Conservation (phyloP, 2,113 vertebrate genomes). For the Pygoscelis antarcticus region DNA sequence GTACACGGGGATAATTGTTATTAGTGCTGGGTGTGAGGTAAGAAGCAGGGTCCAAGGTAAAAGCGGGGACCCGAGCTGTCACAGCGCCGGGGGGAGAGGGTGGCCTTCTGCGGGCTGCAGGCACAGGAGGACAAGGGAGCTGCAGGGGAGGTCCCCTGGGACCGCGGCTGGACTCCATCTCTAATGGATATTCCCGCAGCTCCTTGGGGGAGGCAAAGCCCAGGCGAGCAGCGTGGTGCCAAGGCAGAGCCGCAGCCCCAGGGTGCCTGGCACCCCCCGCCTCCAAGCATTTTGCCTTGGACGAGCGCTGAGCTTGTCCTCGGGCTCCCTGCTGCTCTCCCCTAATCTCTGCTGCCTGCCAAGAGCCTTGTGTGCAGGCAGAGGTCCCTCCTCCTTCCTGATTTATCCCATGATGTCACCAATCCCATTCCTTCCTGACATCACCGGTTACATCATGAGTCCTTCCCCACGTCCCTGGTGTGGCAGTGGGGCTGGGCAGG, state of each 20-base stretch:
- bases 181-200: neutral
- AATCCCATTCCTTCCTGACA: neutral
- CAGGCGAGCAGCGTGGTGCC: fast-evolving
- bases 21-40: neutral
- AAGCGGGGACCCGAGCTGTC: neutral
- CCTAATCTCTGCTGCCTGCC: neutral
- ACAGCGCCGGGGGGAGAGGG: neutral
- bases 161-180: fast-evolving
- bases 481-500: neutral
- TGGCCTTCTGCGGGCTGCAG: neutral
- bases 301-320: fast-evolving
- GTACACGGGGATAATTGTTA: neutral
- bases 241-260: neutral
- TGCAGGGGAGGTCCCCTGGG: neutral
- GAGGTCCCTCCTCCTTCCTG: neutral
- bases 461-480: neutral
- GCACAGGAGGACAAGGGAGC: neutral
- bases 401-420: neutral
- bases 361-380: neutral
- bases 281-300: neutral
- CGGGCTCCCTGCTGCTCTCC: neutral
- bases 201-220: neutral
- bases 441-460: neutral
- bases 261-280: neutral
- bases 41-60: neutral